Conservation (phyloP, 2,888 invertebrate species). For the Sepiola atlantica region DNA sequence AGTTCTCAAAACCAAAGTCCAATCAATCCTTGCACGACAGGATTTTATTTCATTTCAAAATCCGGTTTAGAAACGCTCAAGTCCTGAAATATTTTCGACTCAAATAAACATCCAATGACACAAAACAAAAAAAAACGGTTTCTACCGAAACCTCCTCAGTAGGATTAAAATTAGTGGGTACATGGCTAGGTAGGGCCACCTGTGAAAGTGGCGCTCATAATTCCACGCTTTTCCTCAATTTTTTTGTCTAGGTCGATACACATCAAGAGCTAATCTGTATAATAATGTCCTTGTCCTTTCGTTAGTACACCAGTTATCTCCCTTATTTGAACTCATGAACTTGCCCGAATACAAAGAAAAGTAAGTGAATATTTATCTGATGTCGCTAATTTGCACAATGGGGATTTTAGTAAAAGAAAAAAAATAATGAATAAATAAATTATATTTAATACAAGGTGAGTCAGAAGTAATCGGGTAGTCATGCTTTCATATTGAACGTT, state of each 20-base stretch:
- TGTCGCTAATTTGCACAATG: too few relatives aligned
- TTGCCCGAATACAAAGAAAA: neutral
- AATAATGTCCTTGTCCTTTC: too few relatives aligned
- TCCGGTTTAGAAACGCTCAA: neutral
- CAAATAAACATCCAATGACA: slow-evolving; percentile 32
- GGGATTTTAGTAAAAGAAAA: too few relatives aligned
- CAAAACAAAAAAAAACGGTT: neutral
- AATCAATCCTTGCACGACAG: neutral
- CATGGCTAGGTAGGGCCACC: neutral
- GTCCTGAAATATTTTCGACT: neutral
- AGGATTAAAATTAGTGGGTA: neutral
- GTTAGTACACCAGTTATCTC: too few relatives aligned
- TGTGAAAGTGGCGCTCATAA: neutral
- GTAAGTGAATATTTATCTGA: neutral
- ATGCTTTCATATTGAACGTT: too few relatives aligned
- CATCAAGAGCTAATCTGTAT: neutral
- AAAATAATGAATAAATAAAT: too few relatives aligned
- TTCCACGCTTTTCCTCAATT: neutral
- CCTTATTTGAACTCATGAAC: too few relatives aligned
- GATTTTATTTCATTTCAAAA: slow-evolving; percentile 6
- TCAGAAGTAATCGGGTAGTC: too few relatives aligned
- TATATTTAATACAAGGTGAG: too few relatives aligned
- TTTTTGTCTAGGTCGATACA: neutral
- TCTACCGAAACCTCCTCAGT: neutral
- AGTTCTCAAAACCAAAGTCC: neutral